These are phyloP conservation scores for Zophobas atratus DNA, from an alignment of 1,140 invertebrate species.

Conservation along the genomic window DNA sequence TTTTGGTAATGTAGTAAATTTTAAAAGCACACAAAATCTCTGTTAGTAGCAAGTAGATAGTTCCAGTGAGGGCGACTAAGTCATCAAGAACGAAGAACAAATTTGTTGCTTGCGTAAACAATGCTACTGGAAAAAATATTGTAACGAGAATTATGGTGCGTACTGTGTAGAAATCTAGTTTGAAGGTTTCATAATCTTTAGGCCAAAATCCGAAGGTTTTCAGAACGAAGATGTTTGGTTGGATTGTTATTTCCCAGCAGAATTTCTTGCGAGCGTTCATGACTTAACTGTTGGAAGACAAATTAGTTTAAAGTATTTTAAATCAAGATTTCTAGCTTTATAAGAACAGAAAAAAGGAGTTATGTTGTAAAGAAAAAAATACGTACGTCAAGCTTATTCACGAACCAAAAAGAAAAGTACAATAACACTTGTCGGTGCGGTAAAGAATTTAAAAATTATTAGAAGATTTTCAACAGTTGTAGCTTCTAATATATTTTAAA, in stretches of 20 bases:
- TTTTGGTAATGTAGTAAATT: not conserved
- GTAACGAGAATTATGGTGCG: not conserved
- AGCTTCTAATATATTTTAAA: too few relatives aligned
- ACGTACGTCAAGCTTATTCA: too few relatives aligned
- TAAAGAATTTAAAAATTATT: too few relatives aligned
- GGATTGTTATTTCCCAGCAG: not conserved
- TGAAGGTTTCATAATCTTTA: not conserved
- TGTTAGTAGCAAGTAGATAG: not conserved
- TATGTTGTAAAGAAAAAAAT: too few relatives aligned
- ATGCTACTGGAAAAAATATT: not conserved
- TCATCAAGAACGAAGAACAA: not conserved
- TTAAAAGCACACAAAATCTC: not conserved
- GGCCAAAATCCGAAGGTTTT: not conserved
- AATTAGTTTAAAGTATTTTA: too few relatives aligned
- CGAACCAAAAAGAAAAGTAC: too few relatives aligned
- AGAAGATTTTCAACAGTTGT: too few relatives aligned
- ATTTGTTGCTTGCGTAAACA: not conserved
- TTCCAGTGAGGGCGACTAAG: constrained; percentile 3
- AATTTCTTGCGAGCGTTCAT: not conserved
- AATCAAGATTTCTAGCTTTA: too few relatives aligned
- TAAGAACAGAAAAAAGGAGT: too few relatives aligned
- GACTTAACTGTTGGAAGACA: not conserved
- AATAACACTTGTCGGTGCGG: too few relatives aligned
- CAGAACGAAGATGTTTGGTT: not conserved
- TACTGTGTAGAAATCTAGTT: not conserved